Evolutionary conservation across 2,113 vertebrate species (phyloP), one percentile per base, ranked within the genome.

Genomic region (Aix galericulata): DNA sequence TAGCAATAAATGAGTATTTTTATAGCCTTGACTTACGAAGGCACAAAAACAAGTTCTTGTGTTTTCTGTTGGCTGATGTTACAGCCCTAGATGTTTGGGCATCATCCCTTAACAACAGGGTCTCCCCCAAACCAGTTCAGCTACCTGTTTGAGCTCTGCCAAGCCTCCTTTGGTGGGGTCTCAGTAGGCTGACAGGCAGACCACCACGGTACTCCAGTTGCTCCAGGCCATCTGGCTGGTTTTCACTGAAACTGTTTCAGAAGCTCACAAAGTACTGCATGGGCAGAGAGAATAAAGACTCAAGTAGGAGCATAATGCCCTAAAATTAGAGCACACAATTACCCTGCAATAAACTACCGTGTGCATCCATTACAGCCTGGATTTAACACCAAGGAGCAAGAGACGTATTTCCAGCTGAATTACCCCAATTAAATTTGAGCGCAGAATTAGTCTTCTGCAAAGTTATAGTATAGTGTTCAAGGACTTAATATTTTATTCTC

Each of bases 281-380:
- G 22, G 10, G 22, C 11, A 36, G 22, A 86, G 5, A 69, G 6
- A 81, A 86, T 0, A 58, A 36, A 36, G 12, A 59, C 23, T 52
- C 6, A 87, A 1, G 38, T 1, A 86, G 23, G 8, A n/a, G 8
- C 67, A n/a, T 4, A 48, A 60, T 4, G 23, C 23, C 50, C 50
- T 21, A 38, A 88, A 56, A 25, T 27, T 80, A 71, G 36, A 76
- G 60, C 7, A 22, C 8, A 16, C 11, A 82, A 13, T 4, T 21
- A 66, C 12, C 20, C 2, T 3, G 34, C 31, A 90, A 75, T 0
- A 0, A 56, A 82, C 0, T 3, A 34, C 25, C 52, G 34, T 1
- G 4, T 20, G 53, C 18, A 82, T 91, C 50, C 29, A 10, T 31
- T 74, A 67, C 4, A 67, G 63, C 17, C 29, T 55, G 36, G 11